Conservation (phyloP, 2,888 invertebrate genomes). For the Nineta flava region DNA sequence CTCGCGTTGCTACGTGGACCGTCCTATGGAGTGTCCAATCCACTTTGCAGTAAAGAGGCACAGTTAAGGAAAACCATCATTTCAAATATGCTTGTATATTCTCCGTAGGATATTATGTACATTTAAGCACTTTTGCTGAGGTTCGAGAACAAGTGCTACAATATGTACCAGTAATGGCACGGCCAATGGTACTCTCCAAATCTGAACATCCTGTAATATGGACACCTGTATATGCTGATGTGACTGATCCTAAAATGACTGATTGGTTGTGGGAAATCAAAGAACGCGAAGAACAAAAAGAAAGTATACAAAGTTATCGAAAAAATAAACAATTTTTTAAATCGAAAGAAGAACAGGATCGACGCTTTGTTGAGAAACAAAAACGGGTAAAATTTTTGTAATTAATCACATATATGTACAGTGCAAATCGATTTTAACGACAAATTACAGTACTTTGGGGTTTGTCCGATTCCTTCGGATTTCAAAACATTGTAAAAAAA, state of each 20-base stretch:
- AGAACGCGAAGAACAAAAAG: conserved; percentile 64
- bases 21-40: not conserved
- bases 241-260: conserved; percentile 79
- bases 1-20: too few species aligned
- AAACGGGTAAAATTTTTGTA: conserved; percentile 24
- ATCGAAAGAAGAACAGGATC: conserved; percentile 46
- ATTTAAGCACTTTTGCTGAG: conserved; percentile 91
- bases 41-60: not conserved
- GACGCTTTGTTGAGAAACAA: conserved; percentile 35
- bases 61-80: too few species aligned
- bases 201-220: conserved; percentile 75
- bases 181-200: conserved; percentile 79
- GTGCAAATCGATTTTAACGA: too few species aligned
- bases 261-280: conserved; percentile 81
- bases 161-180: conserved; percentile 92
- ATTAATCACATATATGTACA: too few species aligned
- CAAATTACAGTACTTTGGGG: not conserved
- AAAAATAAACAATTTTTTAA: conserved; percentile 41
- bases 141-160: conserved; percentile 93
- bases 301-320: conserved; percentile 52
- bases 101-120: conserved; percentile 81
- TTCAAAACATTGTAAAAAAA: too few species aligned
- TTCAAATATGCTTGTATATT: too few species aligned
- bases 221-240: conserved; percentile 93
- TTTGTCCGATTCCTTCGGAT: too few species aligned